Evolutionary conservation across 30 jellyfish, hydroid and myxozoan genomes (phyloP), one percentile per base, ranked within the genome.

Genomic region (Cassiopea andromeda): DNA sequence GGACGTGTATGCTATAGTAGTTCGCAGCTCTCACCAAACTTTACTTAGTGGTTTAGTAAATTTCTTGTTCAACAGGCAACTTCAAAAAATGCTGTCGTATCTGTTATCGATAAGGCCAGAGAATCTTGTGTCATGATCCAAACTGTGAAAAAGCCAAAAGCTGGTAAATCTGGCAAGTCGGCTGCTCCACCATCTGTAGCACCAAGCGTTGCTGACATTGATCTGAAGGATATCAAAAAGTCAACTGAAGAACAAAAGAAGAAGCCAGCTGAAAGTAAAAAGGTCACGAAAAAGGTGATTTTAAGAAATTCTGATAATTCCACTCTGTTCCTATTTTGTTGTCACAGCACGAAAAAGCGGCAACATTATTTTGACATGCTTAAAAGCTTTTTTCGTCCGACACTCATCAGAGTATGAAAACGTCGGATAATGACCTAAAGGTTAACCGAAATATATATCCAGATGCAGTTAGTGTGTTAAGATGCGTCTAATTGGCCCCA

Each of bases 101-200:
- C 89, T 27, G 17, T 89, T 18, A 77, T 94, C 46, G 98, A 94
- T 64, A 94, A 94, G 80, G 98, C 98, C 4, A 80, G 96, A 19
- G 98, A 94, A 61, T 78, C 84, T 17, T 94, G 98, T 75, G 96
- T 90, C 60, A 95, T 97, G 47, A 89, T 94, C 49, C 91, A 95
- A 60, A 91, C 97, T 15, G 97, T 84, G 45, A 93, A 93, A 87
- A 93, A 89, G 64, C 45, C 78, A 10, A 78, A 72, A 48, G 70
- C 85, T n/a, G 16, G 80, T 1, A 77, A 69, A 14, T 48, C 85
- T 17, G 57, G 61, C 44, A 87, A 87, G 73, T 44, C 94, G 2
- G 85, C 69, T 75, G 82, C 89, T 46, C 12, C 84, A 27, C 15
- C 94, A 1, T 1, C 90, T 16, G 85, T 57, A 4, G 76, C 90